Evolutionary conservation across 2,888 invertebrate species (phyloP).

Genomic region (Lepidonotus clava): DNA sequence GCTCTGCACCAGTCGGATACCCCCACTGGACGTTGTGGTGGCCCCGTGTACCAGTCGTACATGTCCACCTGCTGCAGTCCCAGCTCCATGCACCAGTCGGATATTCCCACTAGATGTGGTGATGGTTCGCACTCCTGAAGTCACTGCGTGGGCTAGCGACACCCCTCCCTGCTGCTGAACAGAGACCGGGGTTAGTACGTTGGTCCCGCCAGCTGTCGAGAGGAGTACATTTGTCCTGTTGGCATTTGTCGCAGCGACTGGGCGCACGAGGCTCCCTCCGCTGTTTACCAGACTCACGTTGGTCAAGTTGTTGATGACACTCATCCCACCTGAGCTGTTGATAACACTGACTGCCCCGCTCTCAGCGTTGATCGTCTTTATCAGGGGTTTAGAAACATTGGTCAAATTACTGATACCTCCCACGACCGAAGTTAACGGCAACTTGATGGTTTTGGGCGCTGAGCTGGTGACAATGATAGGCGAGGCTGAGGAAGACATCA

Average conservation of each 20-base stretch:
- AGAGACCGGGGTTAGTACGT: too few relatives aligned
- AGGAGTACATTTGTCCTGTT: background rate
- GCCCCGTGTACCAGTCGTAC: too few relatives aligned
- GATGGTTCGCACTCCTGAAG: too few relatives aligned
- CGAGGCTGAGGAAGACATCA: background rate
- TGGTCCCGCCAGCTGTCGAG: background rate
- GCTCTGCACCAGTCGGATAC: slow-evolving; percentile 35
- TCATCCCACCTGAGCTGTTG: background rate
- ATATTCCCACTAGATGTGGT: too few relatives aligned
- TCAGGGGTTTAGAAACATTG: background rate
- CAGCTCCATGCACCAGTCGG: too few relatives aligned
- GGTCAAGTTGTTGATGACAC: background rate
- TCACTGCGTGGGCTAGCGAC: too few relatives aligned
- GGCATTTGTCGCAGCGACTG: background rate
- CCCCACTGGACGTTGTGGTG: slow-evolving; percentile 19
- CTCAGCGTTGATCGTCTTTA: background rate
- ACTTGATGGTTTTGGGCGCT: background rate
- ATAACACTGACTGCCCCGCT: background rate
- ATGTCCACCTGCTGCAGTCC: too few relatives aligned
- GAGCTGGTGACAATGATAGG: slow-evolving; percentile 10
- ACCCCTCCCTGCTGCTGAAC: too few relatives aligned
- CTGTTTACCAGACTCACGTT: slow-evolving; percentile 14
- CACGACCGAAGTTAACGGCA: background rate
- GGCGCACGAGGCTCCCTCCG: background rate
- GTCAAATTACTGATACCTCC: background rate